Evolutionary conservation across 2,797 vertebrate species (phyloP), one percentile per base, ranked within the genome.

Genomic region (Peromyscus nudipes): DNA sequence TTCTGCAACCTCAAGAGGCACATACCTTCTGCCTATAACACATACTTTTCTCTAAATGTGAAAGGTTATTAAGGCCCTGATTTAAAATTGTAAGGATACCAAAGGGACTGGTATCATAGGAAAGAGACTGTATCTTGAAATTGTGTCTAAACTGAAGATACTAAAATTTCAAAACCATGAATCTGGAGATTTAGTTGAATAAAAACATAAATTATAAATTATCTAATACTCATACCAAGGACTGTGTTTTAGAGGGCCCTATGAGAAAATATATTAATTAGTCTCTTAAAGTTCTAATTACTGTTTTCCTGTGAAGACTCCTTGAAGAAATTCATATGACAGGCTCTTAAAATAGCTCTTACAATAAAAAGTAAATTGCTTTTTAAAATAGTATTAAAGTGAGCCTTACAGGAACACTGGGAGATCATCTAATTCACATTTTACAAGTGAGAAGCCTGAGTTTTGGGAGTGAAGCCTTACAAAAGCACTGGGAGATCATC

Each of bases 201-300:
- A 80, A 43, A 83, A 90, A 49, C 65, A 23, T 65, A 79, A 60
- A 76, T 87, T 91, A 69, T 64, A 62, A 96, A 95, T 43, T 27
- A 87, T 69, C 27, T 49, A 43, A 87, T 55, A 82, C n/a, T 93
- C 94, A 79, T 96, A 81, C 88, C 0, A 73, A 73, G 19, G 31
- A 79, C 43, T 60, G 43, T 76, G 0, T 88, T 46, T 88, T 57
- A 84, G 69, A 71, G 8, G 71, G 10, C 17, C 17, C 10, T 79
- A 2, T 65, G 71, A 76, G 65, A 52, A 92, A 82, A 76, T 84
- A 31, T 13, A 65, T 86, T 69, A 65, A 91, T 96, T 91, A 52
- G 60, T 82, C 67, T 95, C 31, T 93, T 83, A 92, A 80, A 89
- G 27, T 29, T 64, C 55, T 87, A 46, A 93, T 90, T 91, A 76